These are phyloP conservation scores for Mastomys natalensis DNA, from an alignment of 2,113 vertebrate species.

Conservation along the genomic window DNA sequence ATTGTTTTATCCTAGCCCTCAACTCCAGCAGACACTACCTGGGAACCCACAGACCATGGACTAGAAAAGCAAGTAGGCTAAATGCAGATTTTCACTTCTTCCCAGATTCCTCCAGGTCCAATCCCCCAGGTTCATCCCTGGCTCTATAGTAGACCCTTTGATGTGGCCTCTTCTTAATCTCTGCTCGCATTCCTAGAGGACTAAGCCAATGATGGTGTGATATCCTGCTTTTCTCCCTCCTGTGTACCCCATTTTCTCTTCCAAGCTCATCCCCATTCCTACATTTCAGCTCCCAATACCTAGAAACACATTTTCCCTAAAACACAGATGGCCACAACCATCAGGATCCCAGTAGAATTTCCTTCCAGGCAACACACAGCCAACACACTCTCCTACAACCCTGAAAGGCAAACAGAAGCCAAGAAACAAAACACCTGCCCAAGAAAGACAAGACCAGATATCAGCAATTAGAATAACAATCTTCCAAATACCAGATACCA, in stretches of 20 bases:
- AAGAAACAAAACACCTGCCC: not conserved
- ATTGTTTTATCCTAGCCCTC: not conserved
- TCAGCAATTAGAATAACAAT: not conserved
- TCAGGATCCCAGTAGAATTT: not conserved
- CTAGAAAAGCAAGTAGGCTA: not conserved
- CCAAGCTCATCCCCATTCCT: not conserved
- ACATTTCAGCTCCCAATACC: not conserved
- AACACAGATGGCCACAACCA: not conserved
- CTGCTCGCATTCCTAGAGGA: not conserved
- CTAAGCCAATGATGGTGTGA: not conserved
- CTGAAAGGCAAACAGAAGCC: not conserved
- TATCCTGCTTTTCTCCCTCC: not conserved
- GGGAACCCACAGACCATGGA: not conserved
- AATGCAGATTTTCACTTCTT: not conserved
- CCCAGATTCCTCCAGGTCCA: not conserved
- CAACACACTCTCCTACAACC: not conserved
- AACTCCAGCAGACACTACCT: not conserved
- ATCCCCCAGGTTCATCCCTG: not conserved
- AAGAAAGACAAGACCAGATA: not conserved
- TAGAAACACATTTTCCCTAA: not conserved
- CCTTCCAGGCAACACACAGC: not conserved
- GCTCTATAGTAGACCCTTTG: not conserved
- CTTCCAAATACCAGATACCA: not conserved
- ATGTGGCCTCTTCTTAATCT: not conserved
- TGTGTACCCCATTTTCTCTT: not conserved